A percentile compares a stretch with the other conserved stretches of the same genome.
Evolutionary conservation across 2,888 invertebrate genomes (phyloP).

Genomic region (Pollenia amentaria): DNA sequence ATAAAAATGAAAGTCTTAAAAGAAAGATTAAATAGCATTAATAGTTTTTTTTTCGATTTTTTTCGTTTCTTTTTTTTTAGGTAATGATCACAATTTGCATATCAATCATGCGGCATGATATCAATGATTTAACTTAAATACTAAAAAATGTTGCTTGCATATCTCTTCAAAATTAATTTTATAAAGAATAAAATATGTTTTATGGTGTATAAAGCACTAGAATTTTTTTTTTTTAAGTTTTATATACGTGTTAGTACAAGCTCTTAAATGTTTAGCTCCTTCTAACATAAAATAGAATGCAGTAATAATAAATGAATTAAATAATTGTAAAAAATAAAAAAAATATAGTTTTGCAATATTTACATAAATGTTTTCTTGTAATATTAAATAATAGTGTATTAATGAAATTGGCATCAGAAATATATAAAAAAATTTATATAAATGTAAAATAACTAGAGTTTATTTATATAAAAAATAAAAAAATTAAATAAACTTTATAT

Average conservation of each 20-base stretch:
- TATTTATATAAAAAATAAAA: constrained; percentile 35
- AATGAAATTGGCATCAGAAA: constrained; percentile 60
- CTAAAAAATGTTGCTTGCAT: constrained; percentile 54
- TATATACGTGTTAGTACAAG: constrained; percentile 26
- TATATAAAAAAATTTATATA: constrained; percentile 19
- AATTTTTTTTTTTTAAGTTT: constrained; percentile 27
- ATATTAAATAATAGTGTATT: constrained; percentile 36
- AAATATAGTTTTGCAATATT: constrained; percentile 26
- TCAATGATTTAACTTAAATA: constrained; percentile 73
- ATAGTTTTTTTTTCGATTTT: background rate
- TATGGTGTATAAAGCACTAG: constrained; percentile 50
- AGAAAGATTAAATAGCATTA: constrained; percentile 55
- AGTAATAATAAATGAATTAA: constrained; percentile 58
- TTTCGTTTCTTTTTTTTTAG: constrained; percentile 51
- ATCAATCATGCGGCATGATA: constrained; percentile 71
- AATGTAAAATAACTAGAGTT: background rate
- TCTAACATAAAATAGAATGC: constrained; percentile 59
- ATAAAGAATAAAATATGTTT: constrained; percentile 49
- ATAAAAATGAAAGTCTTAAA: constrained; percentile 53
- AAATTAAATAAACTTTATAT: constrained; percentile 22
- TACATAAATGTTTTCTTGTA: constrained; percentile 40
- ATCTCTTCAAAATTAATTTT: constrained; percentile 58
- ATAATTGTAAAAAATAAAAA: constrained; percentile 47
- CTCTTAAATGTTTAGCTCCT: constrained; percentile 16
- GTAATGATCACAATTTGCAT: constrained; percentile 70